These are phyloP conservation scores for Ceratina japonica DNA, from an alignment of 1,140 invertebrate species.

Conservation along the genomic window DNA sequence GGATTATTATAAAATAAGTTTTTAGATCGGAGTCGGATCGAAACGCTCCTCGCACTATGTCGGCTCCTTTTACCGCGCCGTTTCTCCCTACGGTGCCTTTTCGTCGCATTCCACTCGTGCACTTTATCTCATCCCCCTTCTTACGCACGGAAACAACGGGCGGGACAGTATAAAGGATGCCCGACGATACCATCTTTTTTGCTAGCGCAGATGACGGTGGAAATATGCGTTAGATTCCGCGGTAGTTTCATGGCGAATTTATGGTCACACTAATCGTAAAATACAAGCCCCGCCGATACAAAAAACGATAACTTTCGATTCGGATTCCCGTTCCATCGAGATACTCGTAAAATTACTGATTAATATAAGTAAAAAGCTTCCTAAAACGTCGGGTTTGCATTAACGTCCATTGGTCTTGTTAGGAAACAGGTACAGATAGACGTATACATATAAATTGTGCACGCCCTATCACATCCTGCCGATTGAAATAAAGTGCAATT, in stretches of 20 bases:
- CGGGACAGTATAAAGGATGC: slow-evolving; percentile 24
- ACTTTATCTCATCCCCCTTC: not conserved
- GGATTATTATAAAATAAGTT: slow-evolving; percentile 36
- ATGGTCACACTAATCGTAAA: slow-evolving; percentile 56
- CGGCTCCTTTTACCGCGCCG: not conserved
- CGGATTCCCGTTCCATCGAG: slow-evolving; percentile 28
- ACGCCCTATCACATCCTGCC: not conserved
- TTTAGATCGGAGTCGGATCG: slow-evolving; percentile 9
- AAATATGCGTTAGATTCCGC: slow-evolving; percentile 32
- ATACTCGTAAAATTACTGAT: slow-evolving; percentile 54
- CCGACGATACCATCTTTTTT: slow-evolving; percentile 19
- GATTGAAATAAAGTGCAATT: not conserved
- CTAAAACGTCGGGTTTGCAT: slow-evolving; percentile 11
- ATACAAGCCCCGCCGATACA: slow-evolving; percentile 17
- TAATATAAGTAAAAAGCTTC: slow-evolving; percentile 51
- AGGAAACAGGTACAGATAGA: not conserved
- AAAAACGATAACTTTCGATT: slow-evolving; percentile 30
- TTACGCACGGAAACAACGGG: not conserved
- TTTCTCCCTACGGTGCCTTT: not conserved
- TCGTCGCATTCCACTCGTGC: not conserved
- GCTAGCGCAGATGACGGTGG: slow-evolving; percentile 17
- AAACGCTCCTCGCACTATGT: not conserved
- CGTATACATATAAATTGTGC: not conserved
- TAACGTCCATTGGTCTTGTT: not conserved
- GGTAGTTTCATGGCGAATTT: slow-evolving; percentile 40